These are phyloP conservation scores for Nycteola revayana DNA, from an alignment of 2,888 invertebrate genomes.

Conservation along the genomic window DNA sequence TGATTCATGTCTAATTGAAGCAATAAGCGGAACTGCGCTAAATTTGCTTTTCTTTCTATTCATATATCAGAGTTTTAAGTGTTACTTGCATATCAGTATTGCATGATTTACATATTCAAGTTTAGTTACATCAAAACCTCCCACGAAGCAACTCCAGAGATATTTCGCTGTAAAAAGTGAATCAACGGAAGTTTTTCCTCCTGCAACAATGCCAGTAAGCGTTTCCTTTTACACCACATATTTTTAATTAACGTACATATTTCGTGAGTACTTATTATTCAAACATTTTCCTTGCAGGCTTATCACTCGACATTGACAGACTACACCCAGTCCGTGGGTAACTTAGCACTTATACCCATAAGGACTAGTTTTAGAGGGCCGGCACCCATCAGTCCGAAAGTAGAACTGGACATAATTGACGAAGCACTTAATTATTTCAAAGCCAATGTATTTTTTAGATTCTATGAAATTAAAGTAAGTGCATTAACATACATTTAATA, in stretches of 20 bases:
- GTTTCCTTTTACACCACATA: neutral
- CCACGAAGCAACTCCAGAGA: too few relatives aligned
- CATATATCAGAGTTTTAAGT: too few relatives aligned
- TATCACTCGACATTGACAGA: slow-evolving; percentile 96
- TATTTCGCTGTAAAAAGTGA: too few relatives aligned
- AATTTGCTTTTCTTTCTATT: too few relatives aligned
- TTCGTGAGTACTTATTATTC: neutral
- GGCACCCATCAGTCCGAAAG: slow-evolving; percentile 86
- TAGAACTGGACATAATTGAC: slow-evolving; percentile 95
- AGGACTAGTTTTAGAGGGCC: slow-evolving; percentile 96
- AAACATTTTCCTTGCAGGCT: slow-evolving; percentile 83
- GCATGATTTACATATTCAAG: too few relatives aligned
- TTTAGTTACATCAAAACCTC: too few relatives aligned
- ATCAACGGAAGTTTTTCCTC: too few relatives aligned
- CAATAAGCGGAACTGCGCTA: too few relatives aligned
- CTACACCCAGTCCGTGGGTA: slow-evolving; percentile 89
- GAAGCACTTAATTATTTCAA: slow-evolving; percentile 98
- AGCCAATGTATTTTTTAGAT: slow-evolving; percentile 99
- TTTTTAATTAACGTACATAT: neutral
- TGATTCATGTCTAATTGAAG: too few relatives aligned
- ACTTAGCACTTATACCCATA: slow-evolving; percentile 95
- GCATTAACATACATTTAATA: too few relatives aligned
- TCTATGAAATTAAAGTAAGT: slow-evolving; percentile 98
- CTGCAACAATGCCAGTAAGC: slow-evolving; percentile 42
- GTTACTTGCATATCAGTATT: too few relatives aligned